Conservation (phyloP, 2,797 vertebrate genomes). For the Tapera naevia region DNA sequence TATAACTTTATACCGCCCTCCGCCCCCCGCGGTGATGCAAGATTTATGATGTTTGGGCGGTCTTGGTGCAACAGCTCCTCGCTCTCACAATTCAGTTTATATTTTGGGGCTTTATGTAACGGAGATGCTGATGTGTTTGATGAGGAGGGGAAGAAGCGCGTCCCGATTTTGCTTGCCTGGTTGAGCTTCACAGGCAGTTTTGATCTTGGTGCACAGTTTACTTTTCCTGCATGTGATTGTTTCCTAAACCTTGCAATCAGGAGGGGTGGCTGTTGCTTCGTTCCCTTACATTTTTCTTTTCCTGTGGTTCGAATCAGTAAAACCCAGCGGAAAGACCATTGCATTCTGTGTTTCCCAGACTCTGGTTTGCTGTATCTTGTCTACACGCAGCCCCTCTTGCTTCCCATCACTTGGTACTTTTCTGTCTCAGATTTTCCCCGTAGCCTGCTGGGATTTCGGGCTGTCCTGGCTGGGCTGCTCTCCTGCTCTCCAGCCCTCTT, state of each 20-base stretch:
- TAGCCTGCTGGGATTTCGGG: background rate
- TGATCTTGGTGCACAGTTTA: background rate
- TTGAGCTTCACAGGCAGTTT: background rate
- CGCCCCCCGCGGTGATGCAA: background rate
- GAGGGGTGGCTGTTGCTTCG: background rate
- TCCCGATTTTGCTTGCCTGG: background rate
- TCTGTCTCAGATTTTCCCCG: conserved; percentile 4
- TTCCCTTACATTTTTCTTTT: conserved; percentile 15
- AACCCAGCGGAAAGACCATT: conserved; percentile 9
- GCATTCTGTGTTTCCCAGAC: conserved; percentile 55
- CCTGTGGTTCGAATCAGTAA: background rate
- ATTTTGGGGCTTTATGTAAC: conserved; percentile 51
- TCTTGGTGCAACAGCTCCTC: conserved; percentile 35
- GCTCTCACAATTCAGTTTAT: conserved; percentile 10
- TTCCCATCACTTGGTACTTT: background rate
- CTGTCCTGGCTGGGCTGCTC: background rate
- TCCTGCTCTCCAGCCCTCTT: conserved; percentile 41
- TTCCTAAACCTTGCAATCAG: background rate
- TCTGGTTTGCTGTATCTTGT: conserved; percentile 50
- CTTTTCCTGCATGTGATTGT: background rate
- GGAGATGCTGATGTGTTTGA: background rate
- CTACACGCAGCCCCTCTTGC: background rate
- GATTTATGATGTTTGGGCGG: conserved; percentile 48
- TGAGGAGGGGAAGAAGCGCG: background rate
- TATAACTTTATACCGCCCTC: background rate